Evolutionary conservation across 2,888 invertebrate species (phyloP).

Genomic region (Lacanobia wlatinum): DNA sequence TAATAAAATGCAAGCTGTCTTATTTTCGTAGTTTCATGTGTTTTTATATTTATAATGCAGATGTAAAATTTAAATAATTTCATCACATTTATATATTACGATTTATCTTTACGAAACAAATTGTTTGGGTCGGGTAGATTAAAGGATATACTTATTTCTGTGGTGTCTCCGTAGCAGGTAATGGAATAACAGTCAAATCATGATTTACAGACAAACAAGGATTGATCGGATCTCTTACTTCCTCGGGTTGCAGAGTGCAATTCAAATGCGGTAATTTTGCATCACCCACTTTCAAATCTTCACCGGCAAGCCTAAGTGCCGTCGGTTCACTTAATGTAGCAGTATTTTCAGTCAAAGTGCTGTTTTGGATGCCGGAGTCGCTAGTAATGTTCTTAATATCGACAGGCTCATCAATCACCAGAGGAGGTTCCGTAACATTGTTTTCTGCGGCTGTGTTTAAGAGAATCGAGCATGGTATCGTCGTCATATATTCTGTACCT

Average conservation of each 20-base stretch:
- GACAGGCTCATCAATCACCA: slow-evolving; percentile 65
- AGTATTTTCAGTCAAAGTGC: slow-evolving; percentile 42
- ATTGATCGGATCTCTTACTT: slow-evolving; percentile 84
- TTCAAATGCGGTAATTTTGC: slow-evolving; percentile 64
- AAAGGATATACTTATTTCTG: slow-evolving; percentile 10
- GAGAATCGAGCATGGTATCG: slow-evolving; percentile 87
- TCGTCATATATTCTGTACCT: slow-evolving; percentile 85
- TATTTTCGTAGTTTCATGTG: too few relatives aligned
- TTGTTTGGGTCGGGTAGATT: background rate
- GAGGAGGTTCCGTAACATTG: slow-evolving; percentile 85
- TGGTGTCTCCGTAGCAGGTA: slow-evolving; percentile 67
- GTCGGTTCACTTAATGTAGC: slow-evolving; percentile 70
- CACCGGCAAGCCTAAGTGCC: slow-evolving; percentile 71
- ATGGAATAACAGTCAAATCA: slow-evolving; percentile 84
- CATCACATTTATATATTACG: background rate
- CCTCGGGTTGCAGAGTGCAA: slow-evolving; percentile 78
- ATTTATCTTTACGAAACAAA: slow-evolving; percentile 6
- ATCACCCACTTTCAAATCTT: slow-evolving; percentile 64
- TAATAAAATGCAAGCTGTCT: too few relatives aligned
- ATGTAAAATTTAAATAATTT: background rate
- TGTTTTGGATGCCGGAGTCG: slow-evolving; percentile 34
- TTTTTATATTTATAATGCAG: background rate
- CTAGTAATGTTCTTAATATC: slow-evolving; percentile 52
- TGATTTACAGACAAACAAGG: slow-evolving; percentile 82
- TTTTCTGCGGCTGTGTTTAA: slow-evolving; percentile 87